phyloP scores from a whole-genome alignment of 2,888 invertebrate genomes.

The Pheosia gnoma region DNA sequence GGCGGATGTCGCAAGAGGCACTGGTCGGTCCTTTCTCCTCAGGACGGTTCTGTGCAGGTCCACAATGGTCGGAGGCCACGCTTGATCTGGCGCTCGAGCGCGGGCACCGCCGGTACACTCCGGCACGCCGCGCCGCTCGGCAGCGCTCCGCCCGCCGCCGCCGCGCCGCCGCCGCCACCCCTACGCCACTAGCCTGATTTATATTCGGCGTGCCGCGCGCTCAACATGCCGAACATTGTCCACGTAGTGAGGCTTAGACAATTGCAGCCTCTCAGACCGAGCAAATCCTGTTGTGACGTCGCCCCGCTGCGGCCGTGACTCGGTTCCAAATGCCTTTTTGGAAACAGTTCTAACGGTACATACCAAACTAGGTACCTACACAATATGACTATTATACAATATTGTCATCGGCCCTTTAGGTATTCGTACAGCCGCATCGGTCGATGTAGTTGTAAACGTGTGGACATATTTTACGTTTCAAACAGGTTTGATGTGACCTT shows the following conservation, averaged over 20 bases:
- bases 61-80: conserved; percentile 72
- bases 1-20: conserved; percentile 57
- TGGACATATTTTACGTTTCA: conserved; percentile 30
- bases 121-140: conserved; percentile 33
- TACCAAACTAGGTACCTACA: conserved; percentile 6
- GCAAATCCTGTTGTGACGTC: conserved; percentile 56
- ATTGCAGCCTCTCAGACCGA: conserved; percentile 40
- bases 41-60: conserved; percentile 68
- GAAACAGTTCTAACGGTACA: conserved; percentile 32
- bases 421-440: background rate
- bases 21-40: conserved; percentile 68
- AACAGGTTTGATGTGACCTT: conserved; percentile 20
- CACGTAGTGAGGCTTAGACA: conserved; percentile 48
- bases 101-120: conserved; percentile 57
- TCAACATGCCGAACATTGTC: conserved; percentile 55
- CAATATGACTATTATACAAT: conserved; percentile 3
- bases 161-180: conserved; percentile 41
- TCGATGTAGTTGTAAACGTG: conserved; percentile 1
- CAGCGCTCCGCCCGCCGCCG: conserved; percentile 39
- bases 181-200: conserved; percentile 57
- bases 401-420: conserved; percentile 4
- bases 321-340: conserved; percentile 30
- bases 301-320: conserved; percentile 28
- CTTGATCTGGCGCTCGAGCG: conserved; percentile 66
- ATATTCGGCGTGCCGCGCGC: conserved; percentile 58